Evolutionary conservation across 2,797 vertebrate genomes (phyloP), one percentile per base, ranked within the genome.

Genomic region (Gobionotothen gibberifrons): DNA sequence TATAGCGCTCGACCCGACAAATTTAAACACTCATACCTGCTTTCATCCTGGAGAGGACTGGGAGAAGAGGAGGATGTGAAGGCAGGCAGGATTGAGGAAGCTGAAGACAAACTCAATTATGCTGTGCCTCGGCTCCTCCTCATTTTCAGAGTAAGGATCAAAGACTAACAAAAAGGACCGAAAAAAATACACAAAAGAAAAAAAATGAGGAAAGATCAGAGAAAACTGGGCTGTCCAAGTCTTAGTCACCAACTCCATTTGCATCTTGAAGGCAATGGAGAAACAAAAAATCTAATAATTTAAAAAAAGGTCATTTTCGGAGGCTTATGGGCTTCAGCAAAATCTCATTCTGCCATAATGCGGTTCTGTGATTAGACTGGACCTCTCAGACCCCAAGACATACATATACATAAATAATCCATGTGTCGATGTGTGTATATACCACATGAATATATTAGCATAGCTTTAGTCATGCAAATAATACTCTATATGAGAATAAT

Each of bases 381-480:
- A 88, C 85, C 76, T 72, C 74, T 72, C 74, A 74, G 55, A 73
- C 17, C 44, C 65, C 5, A 12, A 76, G 63, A 85, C 69, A 54
- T 65, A 66, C 76, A 75, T 69, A 64, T 70, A 85, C 72, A 85
- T 79, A 47, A 76, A 71, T 84, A 83, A 80, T 80, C 78, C 86
- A 92, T 90, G 75, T 69, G 67, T 91, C 66, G 52, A 85, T 88
- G 90, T 94, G 87, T 92, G 82, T 87, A 88, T 90, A 92, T 88
- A 87, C 83, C 71, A 87, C 87, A 90, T 92, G 49, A 93, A 87
- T 92, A 93, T 94, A 85, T 90, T 93, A 91, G 89, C 90, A 92
- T 94, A 92, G 90, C 92, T 94, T 90, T 92, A 92, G 89, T 93
- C 93, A 93, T 90, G 88, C 90, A 90, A 92, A 93, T 93, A 93